Evolutionary conservation across 2,888 invertebrate genomes (phyloP).

Genomic region (Chrysina gloriosa): DNA sequence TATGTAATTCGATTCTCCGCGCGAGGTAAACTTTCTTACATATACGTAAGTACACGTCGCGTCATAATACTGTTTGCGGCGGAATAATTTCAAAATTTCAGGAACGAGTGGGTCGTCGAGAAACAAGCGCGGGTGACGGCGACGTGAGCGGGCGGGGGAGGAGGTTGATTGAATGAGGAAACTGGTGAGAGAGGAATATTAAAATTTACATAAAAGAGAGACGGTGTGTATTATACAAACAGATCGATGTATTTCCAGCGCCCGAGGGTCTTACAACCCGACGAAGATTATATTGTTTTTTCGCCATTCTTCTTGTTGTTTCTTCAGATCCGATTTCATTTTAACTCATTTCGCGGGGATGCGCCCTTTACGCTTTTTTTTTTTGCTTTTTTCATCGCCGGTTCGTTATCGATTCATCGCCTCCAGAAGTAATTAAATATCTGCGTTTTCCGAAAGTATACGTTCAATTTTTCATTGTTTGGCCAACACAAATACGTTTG

Average conservation of each 20-base stretch:
- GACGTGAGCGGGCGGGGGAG: not conserved
- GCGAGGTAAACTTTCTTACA: conserved; percentile 7
- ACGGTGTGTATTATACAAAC: conserved; percentile 33
- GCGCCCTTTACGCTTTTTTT: too few relatives aligned
- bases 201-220: conserved; percentile 26
- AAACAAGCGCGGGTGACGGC: conserved; percentile 17
- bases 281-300: conserved; percentile 12
- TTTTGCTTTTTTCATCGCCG: not conserved
- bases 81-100: conserved; percentile 14
- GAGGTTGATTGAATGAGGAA: conserved; percentile 30
- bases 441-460: not conserved
- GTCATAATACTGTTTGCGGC: conserved; percentile 4
- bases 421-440: conserved; percentile 3
- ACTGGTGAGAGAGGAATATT: conserved; percentile 14
- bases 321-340: conserved; percentile 14
- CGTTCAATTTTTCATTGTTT: not conserved
- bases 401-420: not conserved
- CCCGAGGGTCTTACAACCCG: conserved; percentile 14
- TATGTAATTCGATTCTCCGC: conserved; percentile 6
- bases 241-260: conserved; percentile 29
- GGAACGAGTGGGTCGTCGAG: not conserved
- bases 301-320: conserved; percentile 3
- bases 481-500: not conserved
- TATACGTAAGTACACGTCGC: not conserved
- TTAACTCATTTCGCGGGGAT: not conserved